Evolutionary conservation across 1,140 invertebrate genomes (phyloP).

Genomic region (Drosophila sproati): DNA sequence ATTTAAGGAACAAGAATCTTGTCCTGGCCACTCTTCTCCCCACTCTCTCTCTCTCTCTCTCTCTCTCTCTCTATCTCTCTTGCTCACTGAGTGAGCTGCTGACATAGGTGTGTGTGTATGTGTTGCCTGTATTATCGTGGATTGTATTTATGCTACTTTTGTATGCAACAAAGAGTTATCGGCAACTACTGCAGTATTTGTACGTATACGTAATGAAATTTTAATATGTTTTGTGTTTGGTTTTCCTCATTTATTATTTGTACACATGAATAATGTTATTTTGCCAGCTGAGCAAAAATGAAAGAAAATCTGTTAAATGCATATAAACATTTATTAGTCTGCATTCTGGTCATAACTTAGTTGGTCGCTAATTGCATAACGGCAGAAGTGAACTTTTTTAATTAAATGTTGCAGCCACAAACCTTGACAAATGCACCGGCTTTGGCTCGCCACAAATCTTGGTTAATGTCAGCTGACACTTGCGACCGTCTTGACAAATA

Average conservation of each 20-base stretch:
- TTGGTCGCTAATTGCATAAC: constrained; percentile 60
- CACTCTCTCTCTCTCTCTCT: background rate
- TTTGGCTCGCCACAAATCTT: constrained; percentile 72
- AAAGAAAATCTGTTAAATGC: constrained; percentile 23
- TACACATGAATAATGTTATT: background rate
- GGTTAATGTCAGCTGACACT: constrained; percentile 75
- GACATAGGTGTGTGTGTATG: constrained; percentile 12
- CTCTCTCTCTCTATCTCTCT: background rate
- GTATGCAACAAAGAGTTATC: constrained; percentile 71
- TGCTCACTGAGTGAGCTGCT: background rate
- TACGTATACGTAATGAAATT: constrained; percentile 50
- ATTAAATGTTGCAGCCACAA: constrained; percentile 71
- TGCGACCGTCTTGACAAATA: constrained; percentile 73
- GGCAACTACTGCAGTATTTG: constrained; percentile 10
- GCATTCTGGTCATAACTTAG: constrained; percentile 38
- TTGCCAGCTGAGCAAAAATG: constrained; percentile 14
- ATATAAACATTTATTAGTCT: constrained; percentile 50
- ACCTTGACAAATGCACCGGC: constrained; percentile 62
- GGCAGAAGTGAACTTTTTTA: constrained; percentile 68
- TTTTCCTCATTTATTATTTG: constrained; percentile 31
- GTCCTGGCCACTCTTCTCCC: background rate
- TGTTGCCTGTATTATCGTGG: constrained; percentile 49
- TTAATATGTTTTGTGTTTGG: constrained; percentile 54
- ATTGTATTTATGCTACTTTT: constrained; percentile 69
- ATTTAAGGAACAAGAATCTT: constrained; percentile 48